Evolutionary conservation across 1,140 invertebrate species (phyloP).

Genomic region (Drosophila pruinosa): DNA sequence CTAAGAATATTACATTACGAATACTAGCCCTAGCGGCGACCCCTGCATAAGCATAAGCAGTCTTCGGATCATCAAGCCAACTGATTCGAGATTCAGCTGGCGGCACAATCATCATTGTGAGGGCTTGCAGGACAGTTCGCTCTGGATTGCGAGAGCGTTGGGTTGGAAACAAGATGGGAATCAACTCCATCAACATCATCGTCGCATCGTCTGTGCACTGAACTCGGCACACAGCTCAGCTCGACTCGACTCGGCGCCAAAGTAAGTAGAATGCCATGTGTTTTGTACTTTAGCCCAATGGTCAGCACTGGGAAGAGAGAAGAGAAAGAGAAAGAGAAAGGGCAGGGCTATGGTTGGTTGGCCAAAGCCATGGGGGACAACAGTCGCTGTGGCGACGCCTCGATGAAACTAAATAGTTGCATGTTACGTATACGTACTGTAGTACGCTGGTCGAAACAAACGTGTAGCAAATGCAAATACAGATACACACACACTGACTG

Average conservation of each 20-base stretch:
- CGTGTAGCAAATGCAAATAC: slow-evolving; percentile 52
- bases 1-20: slow-evolving; percentile 20
- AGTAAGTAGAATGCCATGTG: slow-evolving; percentile 61
- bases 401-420: slow-evolving; percentile 53
- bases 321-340: neutral
- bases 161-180: slow-evolving; percentile 33
- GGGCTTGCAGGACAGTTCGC: slow-evolving; percentile 14
- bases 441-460: slow-evolving; percentile 31
- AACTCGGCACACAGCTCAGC: slow-evolving; percentile 49
- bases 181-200: slow-evolving; percentile 34
- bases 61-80: neutral
- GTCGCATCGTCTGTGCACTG: slow-evolving; percentile 57
- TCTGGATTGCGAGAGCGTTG: slow-evolving; percentile 58
- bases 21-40: slow-evolving; percentile 5
- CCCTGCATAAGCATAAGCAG: slow-evolving; percentile 2
- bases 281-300: slow-evolving; percentile 37
- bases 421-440: slow-evolving; percentile 75
- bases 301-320: slow-evolving; percentile 4
- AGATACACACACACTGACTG: slow-evolving; percentile 17
- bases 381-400: slow-evolving; percentile 24
- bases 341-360: neutral
- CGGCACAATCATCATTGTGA: neutral
- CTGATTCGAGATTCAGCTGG: slow-evolving; percentile 4
- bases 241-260: slow-evolving; percentile 33
- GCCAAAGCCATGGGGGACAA: slow-evolving; percentile 19